These are phyloP conservation scores for Zaprionus capensis DNA, from an alignment of 1,140 invertebrate species.

Conservation along the genomic window DNA sequence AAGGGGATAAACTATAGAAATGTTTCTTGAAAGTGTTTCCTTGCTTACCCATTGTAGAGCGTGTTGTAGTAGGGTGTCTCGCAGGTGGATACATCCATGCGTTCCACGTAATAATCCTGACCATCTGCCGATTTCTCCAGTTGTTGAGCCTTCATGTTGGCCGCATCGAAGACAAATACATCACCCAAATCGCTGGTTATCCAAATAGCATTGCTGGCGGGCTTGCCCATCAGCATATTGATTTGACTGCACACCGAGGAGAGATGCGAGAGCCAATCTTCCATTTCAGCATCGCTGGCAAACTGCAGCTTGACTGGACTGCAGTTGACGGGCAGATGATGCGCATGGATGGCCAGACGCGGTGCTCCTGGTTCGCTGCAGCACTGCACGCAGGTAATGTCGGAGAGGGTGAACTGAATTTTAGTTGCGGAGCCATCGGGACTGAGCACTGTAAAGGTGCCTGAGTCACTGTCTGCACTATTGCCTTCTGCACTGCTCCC, in stretches of 20 bases:
- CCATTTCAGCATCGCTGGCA: constrained; percentile 90
- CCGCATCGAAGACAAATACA: constrained; percentile 91
- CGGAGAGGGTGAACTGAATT: constrained; percentile 85
- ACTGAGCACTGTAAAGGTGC: constrained; percentile 91
- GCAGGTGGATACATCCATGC: constrained; percentile 89
- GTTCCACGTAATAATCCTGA: constrained; percentile 86
- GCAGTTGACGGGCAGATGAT: constrained; percentile 86
- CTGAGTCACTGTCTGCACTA: constrained; percentile 86
- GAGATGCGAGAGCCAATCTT: constrained; percentile 93
- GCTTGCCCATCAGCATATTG: constrained; percentile 88
- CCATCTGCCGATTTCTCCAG: constrained; percentile 77
- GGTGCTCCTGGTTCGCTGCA: constrained; percentile 91
- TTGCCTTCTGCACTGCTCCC: constrained; percentile 76
- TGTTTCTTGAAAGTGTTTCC: not conserved
- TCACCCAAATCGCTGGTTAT: constrained; percentile 91
- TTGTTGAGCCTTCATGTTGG: constrained; percentile 83
- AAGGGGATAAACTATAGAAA: not conserved
- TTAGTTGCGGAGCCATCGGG: constrained; percentile 90
- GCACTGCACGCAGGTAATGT: constrained; percentile 90
- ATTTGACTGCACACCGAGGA: constrained; percentile 90
- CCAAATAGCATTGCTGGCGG: constrained; percentile 90
- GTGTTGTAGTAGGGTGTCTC: constrained; percentile 87
- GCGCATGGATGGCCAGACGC: constrained; percentile 89
- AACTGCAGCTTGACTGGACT: constrained; percentile 89
- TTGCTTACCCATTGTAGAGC: constrained; percentile 84